phyloP scores from a whole-genome alignment of 1,140 invertebrate species.

The Cyclina sinensis region DNA sequence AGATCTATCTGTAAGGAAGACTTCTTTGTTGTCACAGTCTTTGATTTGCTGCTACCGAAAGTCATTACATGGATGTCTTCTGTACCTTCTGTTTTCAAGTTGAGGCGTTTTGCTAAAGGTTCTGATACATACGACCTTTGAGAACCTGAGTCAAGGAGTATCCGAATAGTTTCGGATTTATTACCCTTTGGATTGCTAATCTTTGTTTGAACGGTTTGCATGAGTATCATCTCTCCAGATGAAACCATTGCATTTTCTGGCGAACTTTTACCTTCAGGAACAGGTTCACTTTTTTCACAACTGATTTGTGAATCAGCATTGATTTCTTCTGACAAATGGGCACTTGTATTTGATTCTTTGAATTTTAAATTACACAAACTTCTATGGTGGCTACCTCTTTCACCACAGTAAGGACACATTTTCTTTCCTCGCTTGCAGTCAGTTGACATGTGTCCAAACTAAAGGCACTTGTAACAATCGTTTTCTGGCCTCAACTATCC shows the following conservation, averaged over 20 bases:
- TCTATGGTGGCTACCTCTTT: constrained; percentile 21
- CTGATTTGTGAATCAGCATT: not conserved
- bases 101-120: constrained; percentile 37
- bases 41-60: constrained; percentile 5
- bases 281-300: not conserved
- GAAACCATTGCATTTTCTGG: constrained; percentile 31
- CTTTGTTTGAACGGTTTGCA: too few relatives aligned
- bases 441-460: not conserved
- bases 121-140: constrained; percentile 59
- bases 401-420: constrained; percentile 26
- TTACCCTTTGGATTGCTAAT: not conserved
- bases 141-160: too few relatives aligned
- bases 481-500: constrained; percentile 11
- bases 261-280: not conserved
- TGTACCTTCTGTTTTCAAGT: constrained; percentile 8
- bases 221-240: constrained; percentile 52
- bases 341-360: not conserved
- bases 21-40: not conserved
- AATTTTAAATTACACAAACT: constrained; percentile 18
- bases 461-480: constrained; percentile 8
- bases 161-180: not conserved
- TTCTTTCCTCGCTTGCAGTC: not conserved
- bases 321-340: not conserved
- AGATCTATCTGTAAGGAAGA: not conserved
- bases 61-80: constrained; percentile 30